Evolutionary conservation across 2,888 invertebrate species (phyloP), one percentile per base, ranked within the genome.

Genomic region (Drosophila sordidapex): DNA sequence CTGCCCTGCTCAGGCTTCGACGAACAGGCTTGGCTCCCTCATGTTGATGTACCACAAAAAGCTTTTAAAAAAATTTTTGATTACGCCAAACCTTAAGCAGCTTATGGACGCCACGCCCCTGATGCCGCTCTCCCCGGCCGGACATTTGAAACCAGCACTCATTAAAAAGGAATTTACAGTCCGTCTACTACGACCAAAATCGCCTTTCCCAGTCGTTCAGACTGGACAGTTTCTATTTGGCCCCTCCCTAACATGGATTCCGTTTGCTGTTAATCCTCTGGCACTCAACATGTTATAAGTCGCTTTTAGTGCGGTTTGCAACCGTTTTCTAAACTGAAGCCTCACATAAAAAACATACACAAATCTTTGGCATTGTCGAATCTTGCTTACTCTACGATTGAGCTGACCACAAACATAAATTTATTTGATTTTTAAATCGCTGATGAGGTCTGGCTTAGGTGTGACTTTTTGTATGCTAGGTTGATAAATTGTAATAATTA

Each of bases 41-140:
- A 74, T 75, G 82, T 76, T 87, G 85, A 89, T 85, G 86, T 85
- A 88, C 89, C 87, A 82, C 80, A 82, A 78, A 89, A 89, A 83
- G 88, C 89, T 89, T 90, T 88, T 90, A 88, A 90, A 88, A 80
- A 80, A 80, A 79, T 83, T 89, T 87, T 89, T 90, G 90, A 90
- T 90, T 89, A 85, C 82, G 87, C 85, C 85, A 88, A 88, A 90
- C 90, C 91, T 84, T 90, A 90, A 91, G 90, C 90, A 78, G 90
- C 91, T 90, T 90, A 90, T 76, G 64, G 68, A 72, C 79, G 72
- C 74, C 81, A 61, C 58, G 68, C 48, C 35, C 48, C 70, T 54
- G 49, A 8, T 33, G 15, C 58, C 11, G 18, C n/a, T 1, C 27
- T 31, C 49, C 25, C 54, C 43, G 57, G 53, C 59, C 69, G 64